phyloP scores from a whole-genome alignment of 2,113 vertebrate species.

The Spheniscus mendiculus region DNA sequence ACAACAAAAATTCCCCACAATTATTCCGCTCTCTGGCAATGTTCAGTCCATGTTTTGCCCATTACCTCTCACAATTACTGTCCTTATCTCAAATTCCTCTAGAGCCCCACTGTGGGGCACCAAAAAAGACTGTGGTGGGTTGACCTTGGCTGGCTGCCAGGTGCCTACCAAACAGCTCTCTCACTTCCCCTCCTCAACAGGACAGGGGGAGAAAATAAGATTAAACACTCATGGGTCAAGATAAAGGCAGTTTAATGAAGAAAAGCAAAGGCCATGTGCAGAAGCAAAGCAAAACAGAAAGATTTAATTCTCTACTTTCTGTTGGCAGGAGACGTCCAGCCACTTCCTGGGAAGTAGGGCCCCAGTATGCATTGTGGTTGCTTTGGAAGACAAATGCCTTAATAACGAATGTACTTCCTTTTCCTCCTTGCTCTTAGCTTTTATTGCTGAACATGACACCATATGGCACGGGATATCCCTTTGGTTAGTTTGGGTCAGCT shows the following conservation, averaged over 20 bases:
- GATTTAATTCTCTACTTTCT: neutral
- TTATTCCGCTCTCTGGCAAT: rapidly evolving
- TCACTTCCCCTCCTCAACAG: neutral
- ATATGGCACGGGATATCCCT: neutral
- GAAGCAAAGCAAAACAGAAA: neutral
- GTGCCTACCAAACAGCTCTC: neutral
- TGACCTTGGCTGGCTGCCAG: neutral
- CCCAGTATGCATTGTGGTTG: neutral
- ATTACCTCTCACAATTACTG: neutral
- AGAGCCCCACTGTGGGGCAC: neutral
- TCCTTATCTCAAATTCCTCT: neutral
- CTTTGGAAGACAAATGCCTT: neutral
- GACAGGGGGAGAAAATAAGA: neutral
- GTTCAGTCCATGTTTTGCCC: neutral
- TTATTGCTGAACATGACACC: neutral
- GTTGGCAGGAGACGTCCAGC: no score
- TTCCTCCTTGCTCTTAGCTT: neutral
- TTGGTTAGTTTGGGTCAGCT: neutral
- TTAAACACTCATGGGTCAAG: neutral
- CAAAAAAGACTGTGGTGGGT: neutral
- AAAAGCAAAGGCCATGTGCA: neutral
- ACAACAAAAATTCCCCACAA: neutral
- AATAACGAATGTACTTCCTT: neutral
- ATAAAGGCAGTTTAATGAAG: neutral
- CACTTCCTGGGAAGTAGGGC: neutral